Evolutionary conservation across 2,113 vertebrate genomes (phyloP), one percentile per base, ranked within the genome.

Genomic region (Pseudorhombus dupliciocellatus): DNA sequence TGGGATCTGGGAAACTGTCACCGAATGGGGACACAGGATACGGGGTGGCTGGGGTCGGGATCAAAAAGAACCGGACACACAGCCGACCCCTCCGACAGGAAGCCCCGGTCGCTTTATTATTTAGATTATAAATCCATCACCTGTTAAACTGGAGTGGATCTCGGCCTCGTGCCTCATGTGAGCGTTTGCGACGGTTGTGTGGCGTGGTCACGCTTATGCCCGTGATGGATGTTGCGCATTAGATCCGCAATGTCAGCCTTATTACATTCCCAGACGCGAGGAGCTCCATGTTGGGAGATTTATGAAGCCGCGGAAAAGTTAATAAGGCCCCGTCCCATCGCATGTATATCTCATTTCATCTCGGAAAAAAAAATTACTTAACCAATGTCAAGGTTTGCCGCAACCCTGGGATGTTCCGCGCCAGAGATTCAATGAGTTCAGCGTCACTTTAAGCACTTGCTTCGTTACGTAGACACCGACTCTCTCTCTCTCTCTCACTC

Each of bases 1-100:
- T 80, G 86, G 88, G 88, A 84, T 93, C 85, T 90, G 48, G 31
- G 75, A 90, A 81, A 55, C 60, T 94, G 91, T 94, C 89, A 92
- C 87, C 81, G 83, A 92, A 85, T 84, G 89, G 81, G n/a, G 14
- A 78, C 73, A 92, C 80, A 53, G 66, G 87, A 87, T 89, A 88
- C 81, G 84, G 84, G 82, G 55, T 74, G 74, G 55, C 24, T 69
- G 73, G 68, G 75, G 75, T 24, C 66, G 53, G 60, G 58, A 86
- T 75, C 76, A 83, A 86, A 86, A 79, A 54, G 58, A 67, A 15
- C 22, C 31, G 11, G 25, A 80, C 66, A 81, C 24, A 71, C 53
- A 53, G 20, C 6, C 2, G 30, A 66, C 69, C 61, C 77, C 66
- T 83, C 30, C 70, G 73, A 73, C 50, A 74, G 73, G 60, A 87